Percentiles rank a stretch among this genome's conserved stretches.
Conservation (phyloP, 1,140 invertebrate genomes). For the Camponotus pennsylvanicus region DNA sequence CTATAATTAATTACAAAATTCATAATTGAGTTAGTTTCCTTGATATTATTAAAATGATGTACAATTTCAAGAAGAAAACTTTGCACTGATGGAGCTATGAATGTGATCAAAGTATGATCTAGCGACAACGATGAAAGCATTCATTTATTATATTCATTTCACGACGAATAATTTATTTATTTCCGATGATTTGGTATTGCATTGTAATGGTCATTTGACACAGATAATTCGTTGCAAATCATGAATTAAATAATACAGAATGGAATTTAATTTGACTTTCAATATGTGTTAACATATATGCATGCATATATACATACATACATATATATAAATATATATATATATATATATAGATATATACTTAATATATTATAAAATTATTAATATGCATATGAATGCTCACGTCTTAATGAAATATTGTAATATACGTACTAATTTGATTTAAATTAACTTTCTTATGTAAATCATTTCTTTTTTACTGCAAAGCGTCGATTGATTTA, state of each 20-base stretch:
- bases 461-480: background rate
- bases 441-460: too few relatives aligned
- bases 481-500: slow-evolving; percentile 28
- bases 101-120: background rate
- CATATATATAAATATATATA: too few relatives aligned
- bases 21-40: slow-evolving; percentile 26
- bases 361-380: background rate
- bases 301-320: background rate
- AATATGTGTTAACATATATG: background rate
- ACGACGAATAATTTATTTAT: slow-evolving; percentile 53
- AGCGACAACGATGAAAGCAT: slow-evolving; percentile 18
- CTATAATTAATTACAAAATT: slow-evolving; percentile 51
- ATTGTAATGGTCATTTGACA: slow-evolving; percentile 31
- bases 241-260: slow-evolving; percentile 36
- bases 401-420: background rate
- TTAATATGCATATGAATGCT: background rate
- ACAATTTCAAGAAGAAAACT: slow-evolving; percentile 38
- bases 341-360: background rate
- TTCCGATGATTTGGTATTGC: slow-evolving; percentile 37
- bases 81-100: background rate
- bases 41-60: slow-evolving; percentile 38
- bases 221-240: background rate
- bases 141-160: slow-evolving; percentile 30
- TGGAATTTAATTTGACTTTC: slow-evolving; percentile 20
- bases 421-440: too few relatives aligned